These are phyloP conservation scores for Diaprepes abbreviatus DNA, from an alignment of 2,888 invertebrate genomes.

Conservation along the genomic window DNA sequence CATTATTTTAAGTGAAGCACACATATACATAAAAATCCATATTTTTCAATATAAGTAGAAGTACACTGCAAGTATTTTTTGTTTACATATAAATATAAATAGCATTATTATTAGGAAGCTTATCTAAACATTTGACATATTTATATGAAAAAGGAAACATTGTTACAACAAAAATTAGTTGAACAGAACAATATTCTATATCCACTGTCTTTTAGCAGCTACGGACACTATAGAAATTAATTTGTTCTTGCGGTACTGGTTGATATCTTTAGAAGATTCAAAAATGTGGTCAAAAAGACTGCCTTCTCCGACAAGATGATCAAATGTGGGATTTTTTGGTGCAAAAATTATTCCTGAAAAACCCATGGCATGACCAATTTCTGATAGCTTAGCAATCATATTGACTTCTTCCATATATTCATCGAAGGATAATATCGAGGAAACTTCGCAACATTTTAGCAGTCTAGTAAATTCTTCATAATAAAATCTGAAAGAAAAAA, in stretches of 20 bases:
- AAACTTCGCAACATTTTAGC: neutral
- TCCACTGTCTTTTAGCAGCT: neutral
- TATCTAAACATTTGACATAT: too few relatives aligned
- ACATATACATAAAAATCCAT: too few relatives aligned
- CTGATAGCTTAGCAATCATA: neutral
- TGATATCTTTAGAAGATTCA: neutral
- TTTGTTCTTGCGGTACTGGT: neutral
- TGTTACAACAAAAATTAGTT: too few relatives aligned
- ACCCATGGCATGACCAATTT: neutral
- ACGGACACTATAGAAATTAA: neutral
- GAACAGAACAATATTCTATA: too few relatives aligned
- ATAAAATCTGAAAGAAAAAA: slow-evolving; percentile 1
- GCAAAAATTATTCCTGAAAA: slow-evolving; percentile 1
- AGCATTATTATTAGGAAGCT: too few relatives aligned
- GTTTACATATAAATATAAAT: too few relatives aligned
- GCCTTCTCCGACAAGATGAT: slow-evolving; percentile 2
- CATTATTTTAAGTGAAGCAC: too few relatives aligned
- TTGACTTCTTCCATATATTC: slow-evolving; percentile 10
- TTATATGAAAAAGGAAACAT: too few relatives aligned
- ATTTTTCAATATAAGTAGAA: too few relatives aligned
- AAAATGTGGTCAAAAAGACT: neutral
- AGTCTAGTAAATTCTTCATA: slow-evolving; percentile 2
- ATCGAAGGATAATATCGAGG: neutral
- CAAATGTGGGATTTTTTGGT: neutral
- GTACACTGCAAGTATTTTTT: too few relatives aligned